phyloP scores from a whole-genome alignment of 2,888 invertebrate species.

The Lithosia quadra region DNA sequence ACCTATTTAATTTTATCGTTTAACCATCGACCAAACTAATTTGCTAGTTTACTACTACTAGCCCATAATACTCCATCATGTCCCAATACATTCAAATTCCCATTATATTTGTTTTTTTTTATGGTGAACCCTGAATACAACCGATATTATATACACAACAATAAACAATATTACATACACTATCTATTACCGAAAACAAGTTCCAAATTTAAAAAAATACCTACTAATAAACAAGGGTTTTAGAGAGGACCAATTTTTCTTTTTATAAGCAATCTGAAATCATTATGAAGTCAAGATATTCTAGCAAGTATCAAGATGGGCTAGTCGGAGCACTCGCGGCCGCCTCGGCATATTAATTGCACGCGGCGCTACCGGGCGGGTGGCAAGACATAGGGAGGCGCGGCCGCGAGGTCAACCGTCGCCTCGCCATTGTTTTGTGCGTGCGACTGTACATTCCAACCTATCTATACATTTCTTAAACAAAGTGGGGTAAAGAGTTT shows the following conservation, averaged over 20 bases:
- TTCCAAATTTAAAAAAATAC: background rate
- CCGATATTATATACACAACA: no score
- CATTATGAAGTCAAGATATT: background rate
- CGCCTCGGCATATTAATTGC: constrained; percentile 87
- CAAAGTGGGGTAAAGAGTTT: constrained; percentile 54
- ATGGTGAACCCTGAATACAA: no score
- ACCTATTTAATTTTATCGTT: no score
- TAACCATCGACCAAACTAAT: no score
- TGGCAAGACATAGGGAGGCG: constrained; percentile 80
- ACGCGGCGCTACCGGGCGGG: constrained; percentile 85
- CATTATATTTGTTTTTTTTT: no score
- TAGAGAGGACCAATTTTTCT: no score
- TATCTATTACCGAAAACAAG: no score
- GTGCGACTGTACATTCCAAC: constrained; percentile 73
- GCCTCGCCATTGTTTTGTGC: constrained; percentile 85
- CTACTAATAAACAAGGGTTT: no score
- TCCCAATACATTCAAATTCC: background rate
- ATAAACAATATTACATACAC: no score
- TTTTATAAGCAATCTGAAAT: background rate
- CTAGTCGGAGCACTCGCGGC: constrained; percentile 72
- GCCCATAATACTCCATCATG: background rate
- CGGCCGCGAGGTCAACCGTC: constrained; percentile 85
- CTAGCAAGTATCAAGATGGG: constrained; percentile 58
- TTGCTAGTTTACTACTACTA: background rate
- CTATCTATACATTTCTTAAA: constrained; percentile 56